Base-by-base conservation (phyloP, 1,140 invertebrate species). In the Zelostemma sp. region DNA sequence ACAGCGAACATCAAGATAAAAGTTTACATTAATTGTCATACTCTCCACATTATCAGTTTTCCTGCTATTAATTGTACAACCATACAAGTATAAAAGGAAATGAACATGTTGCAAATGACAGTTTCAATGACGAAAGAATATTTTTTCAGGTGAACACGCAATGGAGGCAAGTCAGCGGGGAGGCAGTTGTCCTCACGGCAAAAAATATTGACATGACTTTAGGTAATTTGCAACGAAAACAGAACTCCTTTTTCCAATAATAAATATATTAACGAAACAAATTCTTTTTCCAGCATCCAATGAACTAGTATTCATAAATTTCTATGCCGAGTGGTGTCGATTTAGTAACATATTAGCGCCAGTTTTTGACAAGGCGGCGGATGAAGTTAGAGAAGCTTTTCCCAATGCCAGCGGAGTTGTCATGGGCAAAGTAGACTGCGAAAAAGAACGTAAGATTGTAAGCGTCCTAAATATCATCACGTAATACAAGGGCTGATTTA, bases 291-390 rank as follows among this genome's bases (percentile, higher is more conserved):
- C 88, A 98, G 97, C 93, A 60, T 91, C 91, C 49, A 95, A 96
- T 89, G 96, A 99, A 88, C 86, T 99, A 83, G 97, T 99, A 50
- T 95, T 99, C 85, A 93, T 99, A 65, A 99, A 99, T 86, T 99
- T 99, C 86, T 99, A 99, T 88, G 97, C 97, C 8, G 97, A 99
- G 80, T 99, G 97, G 96, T 98, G 94, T 87, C 89, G 91, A 74
- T 95, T 95, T 85, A 99, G 97, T 88, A 98, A 97, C 87, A 91
- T 97, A 81, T 87, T 99, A 77, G 93, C 94, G 74, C 98, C 98
- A 21, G 93, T 98, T 80, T 99, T 98, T 87, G 96, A 98, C 86
- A 96, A 99, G 86, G 93, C 97, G 21, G 94, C 96, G 15, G 92
- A 93, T 74, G 95, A 95, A 89, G 88, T 99, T 49, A 87, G 80